phyloP scores from a whole-genome alignment of 1,140 invertebrate species.

The Luehdorfia chinensis region DNA sequence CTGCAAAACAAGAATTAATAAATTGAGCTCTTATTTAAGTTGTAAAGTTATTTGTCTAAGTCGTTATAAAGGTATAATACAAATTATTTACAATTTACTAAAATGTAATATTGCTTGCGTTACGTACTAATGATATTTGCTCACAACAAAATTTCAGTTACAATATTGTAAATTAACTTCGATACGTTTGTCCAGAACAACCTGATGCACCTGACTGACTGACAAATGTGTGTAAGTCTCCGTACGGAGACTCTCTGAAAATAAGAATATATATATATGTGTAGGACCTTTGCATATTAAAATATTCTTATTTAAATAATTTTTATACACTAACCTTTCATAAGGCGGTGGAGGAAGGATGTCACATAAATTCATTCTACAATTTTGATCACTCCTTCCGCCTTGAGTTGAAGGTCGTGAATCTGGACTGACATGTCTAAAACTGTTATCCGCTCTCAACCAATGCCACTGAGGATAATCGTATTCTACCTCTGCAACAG shows the following conservation, averaged over 20 bases:
- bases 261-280: no score
- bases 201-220: slow-evolving; percentile 65
- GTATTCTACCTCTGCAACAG: slow-evolving; percentile 66
- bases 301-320: no score
- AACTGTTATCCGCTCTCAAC: slow-evolving; percentile 63
- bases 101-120: slow-evolving; percentile 66
- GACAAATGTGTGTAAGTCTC: slow-evolving; percentile 59
- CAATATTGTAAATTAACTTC: slow-evolving; percentile 50
- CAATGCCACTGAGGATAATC: slow-evolving; percentile 73
- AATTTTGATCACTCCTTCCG: slow-evolving; percentile 58
- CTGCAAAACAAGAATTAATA: background rate
- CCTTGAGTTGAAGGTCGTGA: slow-evolving; percentile 48
- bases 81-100: slow-evolving; percentile 51
- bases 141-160: slow-evolving; percentile 28
- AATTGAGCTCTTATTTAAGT: slow-evolving; percentile 14
- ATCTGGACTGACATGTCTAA: slow-evolving; percentile 55
- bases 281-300: no score
- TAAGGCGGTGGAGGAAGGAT: slow-evolving; percentile 69
- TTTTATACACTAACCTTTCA: slow-evolving; percentile 65
- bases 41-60: background rate
- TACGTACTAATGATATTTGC: slow-evolving; percentile 66
- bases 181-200: slow-evolving; percentile 63
- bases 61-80: slow-evolving; percentile 19
- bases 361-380: slow-evolving; percentile 69
- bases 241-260: slow-evolving; percentile 63